Evolutionary conservation across 1,140 invertebrate species (phyloP), one percentile per base, ranked within the genome.

Genomic region (Habropoda laboriosa): DNA sequence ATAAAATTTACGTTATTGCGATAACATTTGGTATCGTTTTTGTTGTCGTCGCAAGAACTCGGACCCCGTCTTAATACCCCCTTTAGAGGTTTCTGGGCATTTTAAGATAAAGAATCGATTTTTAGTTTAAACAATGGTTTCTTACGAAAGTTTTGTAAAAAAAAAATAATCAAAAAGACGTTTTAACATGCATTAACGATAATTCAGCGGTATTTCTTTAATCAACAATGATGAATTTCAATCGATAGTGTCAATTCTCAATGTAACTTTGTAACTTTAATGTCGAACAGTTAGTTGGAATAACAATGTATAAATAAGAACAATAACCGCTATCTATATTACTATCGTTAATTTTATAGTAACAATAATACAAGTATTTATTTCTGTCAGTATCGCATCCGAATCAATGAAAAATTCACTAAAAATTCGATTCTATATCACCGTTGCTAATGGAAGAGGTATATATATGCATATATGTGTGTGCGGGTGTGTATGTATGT

Each of bases 1-100:
- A 93, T 93, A 93, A 93, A 93, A 92, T 93, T 93, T 93, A 93
- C 91, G 92, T 93, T 93, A 93, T 93, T 93, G 92, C 92, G 92
- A 93, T 93, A 93, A 93, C 92, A 93, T 93, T 93, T 93, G 92
- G 92, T 93, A 93, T 93, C 92, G 92, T 93, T 93, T 78, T 71
- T 77, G 66, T 71, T 78, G 75, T 78, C 45, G 75, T 78, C 75
- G 75, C 88, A 91, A 91, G 53, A 78, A 78, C 42, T 49, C 75
- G 66, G 55, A 78, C 51, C 42, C 55, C 67, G 55, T 60, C 61
- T 24, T 78, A 71, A 47, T 57, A 71, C 47, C 66, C n/a, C 47
- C 66, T 49, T 71, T 57, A 45, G 51, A 86, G 55, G 74, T 87
- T 83, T 83, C 47, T 81, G 75, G 75, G 67, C 75, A 3, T 60